Evolutionary conservation across 2,113 vertebrate species (phyloP), one percentile per base, ranked within the genome.

Genomic region (Labeo catla): DNA sequence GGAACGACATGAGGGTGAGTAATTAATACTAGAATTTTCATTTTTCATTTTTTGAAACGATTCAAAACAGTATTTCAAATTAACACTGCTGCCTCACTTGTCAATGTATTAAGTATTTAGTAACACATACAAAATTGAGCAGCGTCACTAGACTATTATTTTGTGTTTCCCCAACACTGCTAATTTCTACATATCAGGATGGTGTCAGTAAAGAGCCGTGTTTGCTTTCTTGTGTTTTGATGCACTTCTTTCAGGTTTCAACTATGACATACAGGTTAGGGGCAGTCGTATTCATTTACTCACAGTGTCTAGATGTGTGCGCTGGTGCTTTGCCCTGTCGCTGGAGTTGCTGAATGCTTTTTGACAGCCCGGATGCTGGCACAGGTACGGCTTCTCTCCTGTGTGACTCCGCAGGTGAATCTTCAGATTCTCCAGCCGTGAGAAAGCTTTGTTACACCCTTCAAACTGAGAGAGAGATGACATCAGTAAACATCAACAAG

Each of bases 271-370:
- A 70, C 34, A 28, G 47, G 11, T 15, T 50, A 3, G 47, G 50
- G 74, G 2, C 9, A 16, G 23, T 13, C 43, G 16, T 59, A 59
- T 43, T 66, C 13, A 34, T 45, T 9, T 83, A 90, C 96, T 96
- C 95, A 99, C 98, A 88, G 97, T 99, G 91, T 99, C 98, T 76
- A 99, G 97, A 95, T 99, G 98, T 80, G 98, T 99, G 91, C 98
- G 96, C 92, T 99, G 98, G 90, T 99, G 98, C 94, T 99, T 99
- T 81, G 98, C 98, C 2, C 98, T 96, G 94, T 99, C 98, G 0
- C 98, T 99, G 93, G 98, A 99, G 95, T 99, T 99, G 94, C 98
- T 99, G 96, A 99, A 99, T 91, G 98, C 97, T 94, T 99, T 99
- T 95, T 98, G 97, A 94, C 98, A 99, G 93, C 97, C 97, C 0